These are phyloP conservation scores for Anomalospiza imberbis DNA, from an alignment of 2,797 vertebrate genomes.

Conservation along the genomic window DNA sequence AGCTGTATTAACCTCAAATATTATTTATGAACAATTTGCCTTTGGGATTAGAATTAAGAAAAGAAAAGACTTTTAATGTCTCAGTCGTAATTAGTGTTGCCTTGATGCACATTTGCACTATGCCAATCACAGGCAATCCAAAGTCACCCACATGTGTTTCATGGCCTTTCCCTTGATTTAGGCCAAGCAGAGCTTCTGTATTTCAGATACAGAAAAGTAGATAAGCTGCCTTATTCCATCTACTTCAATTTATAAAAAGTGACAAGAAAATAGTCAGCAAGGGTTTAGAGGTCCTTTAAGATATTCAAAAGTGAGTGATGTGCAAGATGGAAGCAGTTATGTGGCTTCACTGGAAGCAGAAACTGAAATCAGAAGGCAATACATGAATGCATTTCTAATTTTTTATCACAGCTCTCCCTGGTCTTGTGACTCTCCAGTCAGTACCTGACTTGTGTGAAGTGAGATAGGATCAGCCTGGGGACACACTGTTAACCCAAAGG, in stretches of 20 bases:
- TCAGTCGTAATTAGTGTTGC: background rate
- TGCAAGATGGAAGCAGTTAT: background rate
- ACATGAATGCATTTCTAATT: background rate
- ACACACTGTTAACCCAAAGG: background rate
- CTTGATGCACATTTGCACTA: background rate
- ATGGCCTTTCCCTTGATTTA: background rate
- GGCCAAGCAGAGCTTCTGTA: background rate
- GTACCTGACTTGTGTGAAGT: background rate
- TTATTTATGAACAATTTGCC: conserved; percentile 5
- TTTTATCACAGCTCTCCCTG: background rate
- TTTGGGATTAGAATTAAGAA: background rate
- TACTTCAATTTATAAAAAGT: background rate
- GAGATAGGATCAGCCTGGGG: background rate
- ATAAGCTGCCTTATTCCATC: background rate
- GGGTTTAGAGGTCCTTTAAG: background rate
- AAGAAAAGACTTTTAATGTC: background rate
- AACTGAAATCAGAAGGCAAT: background rate
- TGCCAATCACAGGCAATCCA: background rate
- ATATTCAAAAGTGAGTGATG: background rate
- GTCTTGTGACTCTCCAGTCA: background rate
- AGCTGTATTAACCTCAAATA: background rate
- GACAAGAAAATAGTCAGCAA: background rate
- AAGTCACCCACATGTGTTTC: background rate
- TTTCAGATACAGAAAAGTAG: background rate
- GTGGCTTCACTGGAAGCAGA: background rate